A percentile compares a stretch with the other conserved stretches of the same genome.
Conservation (phyloP, 2,797 vertebrate genomes). For the Meriones psammophilus region DNA sequence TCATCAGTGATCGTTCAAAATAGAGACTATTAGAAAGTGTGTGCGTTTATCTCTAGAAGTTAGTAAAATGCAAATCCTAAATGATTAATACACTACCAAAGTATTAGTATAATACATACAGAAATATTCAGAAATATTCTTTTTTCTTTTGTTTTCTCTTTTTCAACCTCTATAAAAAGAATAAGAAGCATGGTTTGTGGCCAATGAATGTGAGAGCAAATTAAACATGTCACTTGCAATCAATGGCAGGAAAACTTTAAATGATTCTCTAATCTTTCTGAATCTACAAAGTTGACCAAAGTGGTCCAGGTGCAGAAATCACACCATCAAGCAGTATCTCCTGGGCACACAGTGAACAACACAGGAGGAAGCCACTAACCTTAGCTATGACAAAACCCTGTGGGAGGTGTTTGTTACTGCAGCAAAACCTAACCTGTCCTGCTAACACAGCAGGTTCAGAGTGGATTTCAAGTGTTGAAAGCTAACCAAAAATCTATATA, state of each 20-base stretch:
- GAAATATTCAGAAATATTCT: neutral
- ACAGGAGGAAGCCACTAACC: neutral
- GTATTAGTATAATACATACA: neutral
- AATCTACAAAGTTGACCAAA: neutral
- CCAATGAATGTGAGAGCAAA: neutral
- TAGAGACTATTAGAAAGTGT: neutral
- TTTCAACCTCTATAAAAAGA: neutral
- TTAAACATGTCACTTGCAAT: neutral
- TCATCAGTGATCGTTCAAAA: constrained; percentile 17
- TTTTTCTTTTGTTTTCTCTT: neutral
- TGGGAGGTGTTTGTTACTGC: neutral
- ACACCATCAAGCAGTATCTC: neutral
- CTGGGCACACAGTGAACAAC: neutral
- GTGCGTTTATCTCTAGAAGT: neutral
- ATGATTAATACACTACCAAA: neutral
- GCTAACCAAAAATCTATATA: neutral
- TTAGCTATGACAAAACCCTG: neutral
- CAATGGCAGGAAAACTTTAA: neutral
- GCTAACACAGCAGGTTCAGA: neutral
- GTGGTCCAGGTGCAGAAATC: neutral
- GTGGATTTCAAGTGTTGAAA: neutral
- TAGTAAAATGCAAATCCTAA: constrained; percentile 15
- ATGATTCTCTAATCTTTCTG: neutral
- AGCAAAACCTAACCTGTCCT: neutral
- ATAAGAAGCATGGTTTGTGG: neutral